Evolutionary conservation across 2,797 vertebrate species (phyloP), one percentile per base, ranked within the genome.

Genomic region (Halcyon leucocephala): DNA sequence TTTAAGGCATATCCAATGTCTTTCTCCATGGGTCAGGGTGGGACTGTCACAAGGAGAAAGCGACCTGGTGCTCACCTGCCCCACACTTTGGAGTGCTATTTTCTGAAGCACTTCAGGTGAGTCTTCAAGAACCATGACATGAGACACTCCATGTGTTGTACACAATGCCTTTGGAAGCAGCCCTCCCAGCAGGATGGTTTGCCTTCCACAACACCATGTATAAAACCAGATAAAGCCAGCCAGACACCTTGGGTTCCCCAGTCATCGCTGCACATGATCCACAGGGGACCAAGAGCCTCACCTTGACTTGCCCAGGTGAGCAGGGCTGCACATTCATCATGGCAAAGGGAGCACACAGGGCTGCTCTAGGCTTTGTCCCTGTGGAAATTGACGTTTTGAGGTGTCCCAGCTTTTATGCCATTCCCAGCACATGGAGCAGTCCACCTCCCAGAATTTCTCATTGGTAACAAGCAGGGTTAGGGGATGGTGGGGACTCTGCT

Each of bases 301-400:
- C 39, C 24, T 19, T 67, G 61, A 28, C 37, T 12, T 4, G 4
- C 51, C 41, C 49, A 21, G 9, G 28, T 29, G 10, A 19, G 4
- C 3, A 24, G 14, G 21, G 60, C 48, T 44, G 62, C 67, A 39
- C 44, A 24, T 19, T 17, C 6, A 1, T 10, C 0, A 0, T 13
- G 0, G 0, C 44, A 48, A 44, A 4, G 29, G 22, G 24, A 64
- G 8, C 1, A 0, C 0, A 0, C 18, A 76, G 35, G 31, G 20
- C 57, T 88, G 42, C 60, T 61, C 14, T 9, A 17, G 28, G 13
- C 33, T 82, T 67, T 48, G 11, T 61, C 28, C 31, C 20, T 0
- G 0, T 8, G 12, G 7, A 8, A 25, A 42, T 86, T 81, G 13
- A 13, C 24, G 28, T 18, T 18, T 61, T 31, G 6, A 61, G 60